Conservation (phyloP, 2,888 invertebrate species). For the Acanthosepion pharaonis region DNA sequence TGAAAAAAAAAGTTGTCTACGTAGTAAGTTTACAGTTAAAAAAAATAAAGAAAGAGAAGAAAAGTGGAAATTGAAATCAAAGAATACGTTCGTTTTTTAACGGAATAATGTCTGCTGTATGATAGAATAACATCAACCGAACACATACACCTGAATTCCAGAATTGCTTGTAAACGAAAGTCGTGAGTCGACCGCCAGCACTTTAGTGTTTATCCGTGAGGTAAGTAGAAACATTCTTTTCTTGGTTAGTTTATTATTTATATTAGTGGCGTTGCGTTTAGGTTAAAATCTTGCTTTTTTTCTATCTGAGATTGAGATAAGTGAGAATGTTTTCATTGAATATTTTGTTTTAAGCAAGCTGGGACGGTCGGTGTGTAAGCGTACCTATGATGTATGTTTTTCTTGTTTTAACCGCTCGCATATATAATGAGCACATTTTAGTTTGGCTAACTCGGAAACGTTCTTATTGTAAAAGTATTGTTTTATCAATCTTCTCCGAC, state of each 20-base stretch:
- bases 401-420: constrained; percentile 16
- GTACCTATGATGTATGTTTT: neutral
- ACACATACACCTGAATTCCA: neutral
- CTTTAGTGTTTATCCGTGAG: constrained; percentile 11
- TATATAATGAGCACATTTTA: constrained; percentile 12
- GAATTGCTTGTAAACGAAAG: neutral
- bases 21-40: neutral
- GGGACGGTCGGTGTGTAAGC: constrained; percentile 12
- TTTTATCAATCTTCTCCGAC: neutral
- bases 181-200: neutral
- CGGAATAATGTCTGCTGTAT: neutral
- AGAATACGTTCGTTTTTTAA: neutral
- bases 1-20: neutral
- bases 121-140: neutral
- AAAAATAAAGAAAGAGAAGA: neutral
- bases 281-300: neutral
- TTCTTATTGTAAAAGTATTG: neutral
- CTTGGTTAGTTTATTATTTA: neutral
- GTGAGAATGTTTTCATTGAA: neutral
- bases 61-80: neutral
- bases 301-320: neutral
- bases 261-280: neutral
- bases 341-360: neutral
- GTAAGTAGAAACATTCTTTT: neutral
- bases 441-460: constrained; percentile 17